These are phyloP conservation scores for Protobothrops flavoviridis DNA, from an alignment of 2,113 vertebrate genomes.

Conservation along the genomic window DNA sequence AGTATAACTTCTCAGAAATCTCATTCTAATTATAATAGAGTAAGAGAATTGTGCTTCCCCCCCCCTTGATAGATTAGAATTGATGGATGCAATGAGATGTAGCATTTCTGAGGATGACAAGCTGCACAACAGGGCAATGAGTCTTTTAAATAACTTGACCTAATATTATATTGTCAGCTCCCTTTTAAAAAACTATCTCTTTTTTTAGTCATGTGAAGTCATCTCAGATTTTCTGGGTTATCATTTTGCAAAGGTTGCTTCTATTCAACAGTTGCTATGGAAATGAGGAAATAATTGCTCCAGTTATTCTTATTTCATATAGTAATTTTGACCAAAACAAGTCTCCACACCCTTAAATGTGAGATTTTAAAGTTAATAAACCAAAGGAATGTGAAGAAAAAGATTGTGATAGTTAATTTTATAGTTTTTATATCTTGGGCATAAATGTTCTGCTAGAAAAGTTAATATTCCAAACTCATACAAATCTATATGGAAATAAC, in stretches of 20 bases:
- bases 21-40: neutral
- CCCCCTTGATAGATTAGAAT: neutral
- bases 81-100: neutral
- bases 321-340: slow-evolving; percentile 1
- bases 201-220: neutral
- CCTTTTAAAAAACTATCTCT: neutral
- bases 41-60: neutral
- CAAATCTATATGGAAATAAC: neutral
- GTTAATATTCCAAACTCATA: neutral
- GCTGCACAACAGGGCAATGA: neutral
- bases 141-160: neutral
- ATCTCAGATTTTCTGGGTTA: slow-evolving; percentile 4
- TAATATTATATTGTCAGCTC: neutral
- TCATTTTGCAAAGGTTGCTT: neutral
- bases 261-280: slow-evolving; percentile 10
- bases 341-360: neutral
- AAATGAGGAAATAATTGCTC: slow-evolving; percentile 4
- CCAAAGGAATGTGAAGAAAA: neutral
- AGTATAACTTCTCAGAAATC: neutral
- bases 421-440: neutral
- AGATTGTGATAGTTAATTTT: neutral
- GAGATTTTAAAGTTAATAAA: neutral
- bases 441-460: neutral
- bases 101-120: neutral
- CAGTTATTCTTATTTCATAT: neutral